Base-by-base conservation (phyloP, 2,113 vertebrate genomes). In the Hylia prasina region DNA sequence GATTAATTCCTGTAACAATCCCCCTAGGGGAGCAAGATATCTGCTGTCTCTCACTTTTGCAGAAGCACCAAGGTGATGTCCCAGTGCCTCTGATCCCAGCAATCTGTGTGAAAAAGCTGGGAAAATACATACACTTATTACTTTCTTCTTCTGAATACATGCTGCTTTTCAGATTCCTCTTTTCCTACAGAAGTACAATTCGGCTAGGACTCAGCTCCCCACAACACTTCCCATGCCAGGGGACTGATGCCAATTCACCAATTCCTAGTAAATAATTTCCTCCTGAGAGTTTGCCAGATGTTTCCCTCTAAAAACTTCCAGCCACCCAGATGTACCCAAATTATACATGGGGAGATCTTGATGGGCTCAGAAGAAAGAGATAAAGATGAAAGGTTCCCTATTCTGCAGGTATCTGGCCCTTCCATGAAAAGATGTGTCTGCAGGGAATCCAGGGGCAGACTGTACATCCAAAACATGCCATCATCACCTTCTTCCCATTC, bases 301-400 rank as follows among this genome's bases (percentile, higher is more conserved):
- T 61, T 96, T 93, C 78, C 45, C 35, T 75, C 63, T 85, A 47
- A 80, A 96, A 76, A 77, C 37, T 13, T 93, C 21, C 53, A 92
- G 31, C 73, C 3, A 3, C 79, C 58, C 92, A 96, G 90, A 80
- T 73, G 33, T 40, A 48, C 33, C 45, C 76, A 72, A 77, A 76
- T 91, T 81, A 87, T 66, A 70, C 35, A 9, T 10, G 35, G 35
- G 57, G 78, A 94, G 87, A 83, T 91, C 73, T 96, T 9, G 4
- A 50, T 91, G 64, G 68, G 48, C 77, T 93, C 54, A 51, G 66
- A 89, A 82, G 68, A 70, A 95, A 82, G 42, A 94, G 78, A 90
- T 72, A 69, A 95, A 91, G 78, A 95, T 87, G 66, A 89, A 95
- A 96, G n/a, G 17, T 50, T 95, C 63, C 13, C 39, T 70, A 1